Conservation (phyloP, 2,888 invertebrate genomes). For the Syritta pipiens region DNA sequence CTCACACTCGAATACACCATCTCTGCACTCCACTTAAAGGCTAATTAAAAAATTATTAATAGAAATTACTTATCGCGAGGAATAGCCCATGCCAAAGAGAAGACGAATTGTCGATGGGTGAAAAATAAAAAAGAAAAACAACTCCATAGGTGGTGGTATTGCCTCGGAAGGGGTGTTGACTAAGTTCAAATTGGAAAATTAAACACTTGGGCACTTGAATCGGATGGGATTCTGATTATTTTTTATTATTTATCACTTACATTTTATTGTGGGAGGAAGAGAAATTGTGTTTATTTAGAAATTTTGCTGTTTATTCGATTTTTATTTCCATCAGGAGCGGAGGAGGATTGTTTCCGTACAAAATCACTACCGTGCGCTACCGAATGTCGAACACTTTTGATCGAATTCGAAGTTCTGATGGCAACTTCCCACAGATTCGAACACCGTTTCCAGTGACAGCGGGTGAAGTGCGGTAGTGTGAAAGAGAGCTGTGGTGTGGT, state of each 20-base stretch:
- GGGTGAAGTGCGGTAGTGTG: background rate
- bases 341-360: conserved; percentile 3
- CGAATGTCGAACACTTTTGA: conserved; percentile 59
- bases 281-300: conserved; percentile 6
- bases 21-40: conserved; percentile 30
- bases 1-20: too few species aligned
- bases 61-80: conserved; percentile 61
- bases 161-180: conserved; percentile 28
- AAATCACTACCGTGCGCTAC: conserved; percentile 40
- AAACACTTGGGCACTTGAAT: conserved; percentile 4
- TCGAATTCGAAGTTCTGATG: conserved; percentile 53
- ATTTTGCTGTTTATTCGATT: conserved; percentile 71
- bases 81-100: too few species aligned
- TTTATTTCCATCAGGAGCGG: conserved; percentile 76
- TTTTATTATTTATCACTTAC: conserved; percentile 60
- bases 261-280: conserved; percentile 22
- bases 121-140: conserved; percentile 29
- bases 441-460: conserved; percentile 25
- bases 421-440: conserved; percentile 48
- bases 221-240: background rate
- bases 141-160: conserved; percentile 1
- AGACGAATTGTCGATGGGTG: conserved; percentile 29
- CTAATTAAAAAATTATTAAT: conserved; percentile 53
- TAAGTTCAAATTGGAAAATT: background rate
- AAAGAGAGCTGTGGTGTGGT: background rate